Evolutionary conservation across 1,140 invertebrate genomes (phyloP), one percentile per base, ranked within the genome.

Genomic region (Lordiphosa collinella): DNA sequence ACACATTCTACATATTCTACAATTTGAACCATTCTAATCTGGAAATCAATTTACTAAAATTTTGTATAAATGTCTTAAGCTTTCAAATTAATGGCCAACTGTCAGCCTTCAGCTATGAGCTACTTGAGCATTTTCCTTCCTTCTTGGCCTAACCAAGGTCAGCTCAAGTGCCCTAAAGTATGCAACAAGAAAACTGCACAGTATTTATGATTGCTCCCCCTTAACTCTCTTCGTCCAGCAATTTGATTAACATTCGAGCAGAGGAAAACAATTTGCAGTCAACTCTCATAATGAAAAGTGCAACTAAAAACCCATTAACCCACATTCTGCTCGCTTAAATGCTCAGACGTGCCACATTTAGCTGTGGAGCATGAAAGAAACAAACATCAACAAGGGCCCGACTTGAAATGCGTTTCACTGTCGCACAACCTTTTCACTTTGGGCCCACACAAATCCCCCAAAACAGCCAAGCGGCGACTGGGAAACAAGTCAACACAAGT

Each of bases 221-320:
- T n/a, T n/a, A n/a, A n/a, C n/a, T 25, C 6, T 25, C 22, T 25
- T 25, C 7, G 4, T 25, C 37, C 40, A 46, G 37, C 57, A 51
- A 84, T 68, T 82, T 59, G 66, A 80, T 80, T 75, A 80, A 54
- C 70, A 50, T 61, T 59, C 51, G 52, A 49, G 41, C 37, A 47
- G 35, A 52, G 44, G 34, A 40, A 56, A 56, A 59, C 66, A 67
- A 52, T 67, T 80, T 61, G 55, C 36, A 56, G 56, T 18, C 48
- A 29, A 50, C 43, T 54, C 53, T 49, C 53, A 46, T 57, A 84
- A 76, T 72, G 67, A 82, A 82, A 84, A 71, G 76, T 49, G 67
- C 76, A 82, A 82, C 76, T 84, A 76, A 72, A 84, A 84, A 84
- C 78, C 72, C 76, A 84, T 82, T 82, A 78, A 78, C 78, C 76